Evolutionary conservation across 2,797 vertebrate genomes (phyloP).

Genomic region (Clarias fuscus): DNA sequence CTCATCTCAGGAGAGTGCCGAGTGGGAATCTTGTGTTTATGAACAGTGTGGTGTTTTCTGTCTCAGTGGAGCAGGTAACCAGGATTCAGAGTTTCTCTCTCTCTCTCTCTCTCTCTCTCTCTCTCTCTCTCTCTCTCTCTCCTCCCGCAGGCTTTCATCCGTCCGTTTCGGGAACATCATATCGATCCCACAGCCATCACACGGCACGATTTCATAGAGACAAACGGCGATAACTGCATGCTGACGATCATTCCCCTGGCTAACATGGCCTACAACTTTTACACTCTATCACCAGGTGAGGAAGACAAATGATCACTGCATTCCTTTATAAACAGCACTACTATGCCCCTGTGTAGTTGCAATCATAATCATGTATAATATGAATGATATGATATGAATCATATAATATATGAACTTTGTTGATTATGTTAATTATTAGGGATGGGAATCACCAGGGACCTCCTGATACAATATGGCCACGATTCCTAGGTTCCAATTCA

Average conservation of each 20-base stretch:
- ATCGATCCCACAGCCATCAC: slow-evolving; percentile 99
- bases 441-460: too few species aligned
- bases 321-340: not conserved
- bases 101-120: not conserved
- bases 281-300: slow-evolving; percentile 85
- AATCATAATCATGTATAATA: not conserved
- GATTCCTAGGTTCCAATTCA: too few species aligned
- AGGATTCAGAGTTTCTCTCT: not conserved
- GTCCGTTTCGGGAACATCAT: slow-evolving; percentile 97
- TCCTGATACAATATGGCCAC: too few species aligned
- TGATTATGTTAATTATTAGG: too few species aligned
- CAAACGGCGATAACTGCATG: slow-evolving; percentile 99
- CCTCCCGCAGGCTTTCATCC: slow-evolving; percentile 88
- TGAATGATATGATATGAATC: too few species aligned
- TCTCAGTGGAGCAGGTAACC: slow-evolving; percentile 13
- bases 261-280: slow-evolving; percentile 92
- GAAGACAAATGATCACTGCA: slow-evolving; percentile 16
- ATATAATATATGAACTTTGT: too few species aligned
- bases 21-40: not conserved
- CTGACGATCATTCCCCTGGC: slow-evolving; percentile 87
- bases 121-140: not conserved
- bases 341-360: not conserved
- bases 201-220: slow-evolving; percentile 97
- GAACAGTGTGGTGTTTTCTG: not conserved
- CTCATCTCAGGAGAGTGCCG: not conserved